Evolutionary conservation across 2,797 vertebrate species (phyloP).

Genomic region (Coreius guichenoti): DNA sequence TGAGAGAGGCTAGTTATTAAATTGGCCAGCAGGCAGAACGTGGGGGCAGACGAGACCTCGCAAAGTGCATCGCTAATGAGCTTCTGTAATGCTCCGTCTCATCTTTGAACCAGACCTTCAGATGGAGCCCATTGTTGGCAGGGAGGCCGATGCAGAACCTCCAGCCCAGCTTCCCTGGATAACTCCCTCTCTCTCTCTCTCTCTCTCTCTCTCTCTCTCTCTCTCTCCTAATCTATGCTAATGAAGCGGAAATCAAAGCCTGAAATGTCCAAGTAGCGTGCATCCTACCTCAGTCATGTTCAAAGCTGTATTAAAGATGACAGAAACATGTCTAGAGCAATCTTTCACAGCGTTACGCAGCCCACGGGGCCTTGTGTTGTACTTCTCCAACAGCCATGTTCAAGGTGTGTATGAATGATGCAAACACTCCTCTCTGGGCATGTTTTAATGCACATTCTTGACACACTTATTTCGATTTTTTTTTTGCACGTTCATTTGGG

Average conservation of each 20-base stretch:
- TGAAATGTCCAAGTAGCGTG: constrained; percentile 25
- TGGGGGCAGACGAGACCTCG: constrained; percentile 43
- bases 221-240: constrained; percentile 36
- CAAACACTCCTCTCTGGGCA: neutral
- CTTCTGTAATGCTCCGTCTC: constrained; percentile 44
- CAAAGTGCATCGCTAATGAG: constrained; percentile 52
- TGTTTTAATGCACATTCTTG: neutral
- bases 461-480: neutral
- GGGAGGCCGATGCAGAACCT: constrained; percentile 29
- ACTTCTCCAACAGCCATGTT: neutral
- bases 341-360: neutral
- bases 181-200: neutral
- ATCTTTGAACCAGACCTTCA: constrained; percentile 49
- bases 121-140: constrained; percentile 39
- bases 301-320: constrained; percentile 36
- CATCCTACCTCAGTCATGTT: constrained; percentile 5
- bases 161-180: constrained; percentile 17
- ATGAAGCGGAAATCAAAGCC: constrained; percentile 50
- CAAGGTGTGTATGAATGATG: neutral
- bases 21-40: constrained; percentile 49
- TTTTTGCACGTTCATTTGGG: neutral
- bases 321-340: constrained; percentile 31
- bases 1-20: constrained; percentile 58
- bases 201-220: neutral
- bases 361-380: constrained; percentile 1